Base-by-base conservation (phyloP, 2,797 vertebrate species). In the Pseudopleuronectes americanus region DNA sequence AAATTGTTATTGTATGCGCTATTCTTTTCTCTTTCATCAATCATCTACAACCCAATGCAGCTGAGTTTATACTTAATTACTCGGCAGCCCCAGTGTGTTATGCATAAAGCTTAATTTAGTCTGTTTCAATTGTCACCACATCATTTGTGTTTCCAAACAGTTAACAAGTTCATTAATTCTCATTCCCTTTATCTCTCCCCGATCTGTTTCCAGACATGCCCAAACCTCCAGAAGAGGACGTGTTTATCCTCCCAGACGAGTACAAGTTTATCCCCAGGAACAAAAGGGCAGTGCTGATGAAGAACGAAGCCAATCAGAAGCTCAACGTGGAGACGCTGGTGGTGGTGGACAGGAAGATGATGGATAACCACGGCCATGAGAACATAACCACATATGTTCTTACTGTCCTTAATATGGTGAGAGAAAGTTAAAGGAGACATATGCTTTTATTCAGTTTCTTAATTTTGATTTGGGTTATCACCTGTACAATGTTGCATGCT, bases 341-440 rank as follows among this genome's bases (percentile, higher is more conserved):
- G 78, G 96, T 98, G 71, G 96, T 97, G 2, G 96, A 98, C 89
- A 93, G 81, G 43, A 93, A 93, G 86, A 98, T 98, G 96, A 95
- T 96, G 93, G 92, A 95, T 38, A 96, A 89, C 86, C 96, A 98
- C 0, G 96, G 96, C n/a, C 94, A 93, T 2, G 94, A 95, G 64
- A 97, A 97, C 73, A 94, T 97, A 61, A 97, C 96, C 49, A 97
- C 95, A 36, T 97, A 97, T 13, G 96, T 97, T 52, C 92, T 97
- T 17, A 97, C 96, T 3, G 91, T 97, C 22, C 95, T 97, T 22
- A 97, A 97, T 84, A 97, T 97, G 96, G 96, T 97, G 90, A 89
- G 89, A 64, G 13, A 60, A 43, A 22, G 31, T 33, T 33, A 10
- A 33, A 10, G 31, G 5, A 33, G 8, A 6, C 31, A 33, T 9